Evolutionary conservation across 2,888 invertebrate genomes (phyloP).

Genomic region (Muscina levida): DNA sequence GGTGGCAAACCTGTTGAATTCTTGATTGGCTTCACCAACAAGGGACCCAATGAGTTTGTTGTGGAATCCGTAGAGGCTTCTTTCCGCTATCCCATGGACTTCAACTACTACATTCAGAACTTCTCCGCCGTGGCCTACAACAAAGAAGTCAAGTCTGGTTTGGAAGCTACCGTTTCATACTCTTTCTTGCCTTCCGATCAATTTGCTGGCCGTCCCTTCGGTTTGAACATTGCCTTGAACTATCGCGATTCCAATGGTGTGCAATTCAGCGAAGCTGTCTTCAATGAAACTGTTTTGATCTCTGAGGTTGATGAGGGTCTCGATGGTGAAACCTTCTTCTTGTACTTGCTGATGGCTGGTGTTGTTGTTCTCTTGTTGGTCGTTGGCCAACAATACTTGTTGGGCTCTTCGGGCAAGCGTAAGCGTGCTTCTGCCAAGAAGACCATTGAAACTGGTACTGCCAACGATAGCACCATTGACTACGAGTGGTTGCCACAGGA

Average conservation of each 20-base stretch:
- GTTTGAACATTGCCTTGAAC: constrained; percentile 94
- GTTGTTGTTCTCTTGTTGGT: constrained; percentile 92
- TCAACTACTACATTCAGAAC: constrained; percentile 98
- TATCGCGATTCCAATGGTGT: constrained; percentile 89
- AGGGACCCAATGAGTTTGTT: constrained; percentile 93
- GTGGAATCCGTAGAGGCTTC: constrained; percentile 97
- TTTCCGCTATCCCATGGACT: constrained; percentile 99
- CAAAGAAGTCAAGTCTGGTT: constrained; percentile 91
- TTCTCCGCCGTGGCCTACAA: constrained; percentile 95
- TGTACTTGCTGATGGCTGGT: constrained; percentile 96
- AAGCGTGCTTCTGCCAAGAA: constrained; percentile 82
- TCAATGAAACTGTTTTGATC: constrained; percentile 98
- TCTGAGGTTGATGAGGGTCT: constrained; percentile 97
- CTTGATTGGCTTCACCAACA: constrained; percentile 97
- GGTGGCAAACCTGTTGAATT: constrained; percentile 96
- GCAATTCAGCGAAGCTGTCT: constrained; percentile 91
- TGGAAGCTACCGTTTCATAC: constrained; percentile 97
- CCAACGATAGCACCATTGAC: constrained; percentile 94
- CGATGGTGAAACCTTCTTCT: constrained; percentile 99
- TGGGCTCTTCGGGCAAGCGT: constrained; percentile 90
- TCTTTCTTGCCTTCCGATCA: constrained; percentile 96
- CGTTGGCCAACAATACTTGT: constrained; percentile 92
- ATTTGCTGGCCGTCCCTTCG: constrained; percentile 98
- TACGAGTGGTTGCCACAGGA: constrained; percentile 99
- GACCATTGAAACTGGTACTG: constrained; percentile 94